Evolutionary conservation across 2,797 vertebrate species (phyloP), one percentile per base, ranked within the genome.

Genomic region (Macropodus opercularis): DNA sequence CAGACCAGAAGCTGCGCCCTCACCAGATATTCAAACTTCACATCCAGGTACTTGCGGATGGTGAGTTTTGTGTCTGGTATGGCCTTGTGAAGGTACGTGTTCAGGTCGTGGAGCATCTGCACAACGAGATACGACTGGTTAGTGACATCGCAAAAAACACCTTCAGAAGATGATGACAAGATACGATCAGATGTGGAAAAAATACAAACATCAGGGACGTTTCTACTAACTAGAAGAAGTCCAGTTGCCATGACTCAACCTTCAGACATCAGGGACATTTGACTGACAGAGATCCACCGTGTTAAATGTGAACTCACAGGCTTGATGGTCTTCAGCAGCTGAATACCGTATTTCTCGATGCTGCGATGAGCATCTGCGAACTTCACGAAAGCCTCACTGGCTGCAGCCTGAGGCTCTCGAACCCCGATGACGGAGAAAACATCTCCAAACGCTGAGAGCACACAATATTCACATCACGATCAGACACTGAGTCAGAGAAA

Each of bases 11-110:
- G 52, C 21, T 11, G 24, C 4, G 11, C 5, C 26, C 94, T 93
- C 72, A 99, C 97, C 94, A 99, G 86, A 77, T 99, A 99, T 56
- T 99, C 98, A 72, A 99, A 99, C 91, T 99, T 99, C 61, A 98
- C 96, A 31, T 99, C 98, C 89, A 98, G 92, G 85, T 99, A 99
- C 75, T 99, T 99, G 86, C 96, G 95, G 90, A 99, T 99, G 84
- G 98, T 99, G 84, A 99, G 93, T 64, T 96, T 96, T 0, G 98
- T 99, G 90, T 99, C 98, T 0, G 98, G 97, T 86, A 99, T 98
- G 77, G 98, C 98, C 83, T 99, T 99, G 81, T 98, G 94, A 56
- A 99, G 94, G 70, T 99, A 98, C 0, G 98, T 99, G 89, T 98
- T 99, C 86, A 99, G 87, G 71, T 99, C 98, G 13, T 95, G 98